Evolutionary conservation across 2,888 invertebrate genomes (phyloP).

Genomic region (Spodoptera littoralis): DNA sequence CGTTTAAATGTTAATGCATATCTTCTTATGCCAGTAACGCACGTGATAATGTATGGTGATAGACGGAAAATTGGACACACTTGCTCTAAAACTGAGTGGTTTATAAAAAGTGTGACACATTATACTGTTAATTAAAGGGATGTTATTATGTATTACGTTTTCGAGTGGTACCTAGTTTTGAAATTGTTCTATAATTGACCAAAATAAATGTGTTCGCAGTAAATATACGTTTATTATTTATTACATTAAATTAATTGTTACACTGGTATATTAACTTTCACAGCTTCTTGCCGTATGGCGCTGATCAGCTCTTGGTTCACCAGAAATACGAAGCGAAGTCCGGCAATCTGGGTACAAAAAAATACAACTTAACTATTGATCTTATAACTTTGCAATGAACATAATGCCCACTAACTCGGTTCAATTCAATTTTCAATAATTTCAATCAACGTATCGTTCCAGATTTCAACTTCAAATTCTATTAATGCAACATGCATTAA

Average conservation of each 20-base stretch:
- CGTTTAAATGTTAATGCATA: slow-evolving; percentile 80
- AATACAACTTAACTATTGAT: slow-evolving; percentile 11
- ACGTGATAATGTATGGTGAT: slow-evolving; percentile 86
- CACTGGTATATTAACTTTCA: slow-evolving; percentile 91
- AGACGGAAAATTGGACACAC: slow-evolving; percentile 70
- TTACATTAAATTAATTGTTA: slow-evolving; percentile 76
- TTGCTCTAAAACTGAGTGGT: slow-evolving; percentile 55
- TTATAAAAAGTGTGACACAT: slow-evolving; percentile 65
- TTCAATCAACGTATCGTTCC: no score
- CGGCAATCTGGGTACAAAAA: slow-evolving; percentile 91
- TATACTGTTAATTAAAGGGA: slow-evolving; percentile 67
- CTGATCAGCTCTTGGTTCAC: slow-evolving; percentile 97
- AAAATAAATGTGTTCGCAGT: slow-evolving; percentile 88
- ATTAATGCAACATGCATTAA: neutral
- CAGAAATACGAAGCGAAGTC: slow-evolving; percentile 96
- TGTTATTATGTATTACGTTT: slow-evolving; percentile 73
- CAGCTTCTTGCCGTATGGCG: slow-evolving; percentile 96
- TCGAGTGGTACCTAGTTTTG: slow-evolving; percentile 84
- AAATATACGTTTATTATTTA: slow-evolving; percentile 66
- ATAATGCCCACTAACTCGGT: no score
- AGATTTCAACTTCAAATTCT: no score
- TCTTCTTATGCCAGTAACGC: slow-evolving; percentile 83
- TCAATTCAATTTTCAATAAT: no score
- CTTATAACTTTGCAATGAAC: no score
- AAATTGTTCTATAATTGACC: slow-evolving; percentile 85